Evolutionary conservation across 1,140 invertebrate species (phyloP), one percentile per base, ranked within the genome.

Genomic region (Trichonephila inaurata): DNA sequence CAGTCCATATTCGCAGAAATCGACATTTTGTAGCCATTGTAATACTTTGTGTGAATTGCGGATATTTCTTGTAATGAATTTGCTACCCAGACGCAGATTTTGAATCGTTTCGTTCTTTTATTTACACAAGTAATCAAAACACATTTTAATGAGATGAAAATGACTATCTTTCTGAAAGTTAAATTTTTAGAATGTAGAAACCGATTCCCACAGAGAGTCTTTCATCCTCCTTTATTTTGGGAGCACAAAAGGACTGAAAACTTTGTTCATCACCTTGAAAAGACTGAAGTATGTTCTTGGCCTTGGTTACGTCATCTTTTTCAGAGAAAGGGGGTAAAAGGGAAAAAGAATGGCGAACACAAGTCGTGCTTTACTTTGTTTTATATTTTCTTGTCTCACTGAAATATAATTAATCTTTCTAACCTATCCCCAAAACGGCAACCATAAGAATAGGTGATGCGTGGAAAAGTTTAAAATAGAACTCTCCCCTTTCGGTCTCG

Each of bases 381-480:
- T 83, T 83, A 83, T 60, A 40, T 40, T 44, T 60, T 24, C 10
- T 28, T 77, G 72, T 21, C 33, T 40, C 51, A 24, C 24, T 19
- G 51, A 21, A 58, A n/a, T 58, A 18, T 58, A 51, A 83, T 83
- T 60, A 83, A 60, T 83, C 82, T n/a, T 83, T 60, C 82, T 60
- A 83, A 24, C 8, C 14, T 60, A n/a, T 58, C 82, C 51, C 10
- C 40, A 28, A 51, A 60, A 83, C 44, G 44, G 82, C 82, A 60
- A n/a, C 82, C 51, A 28, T 60, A 33, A 64, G 51, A 87, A 62
- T 87, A 87, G 85, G 85, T 40, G 61, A 64, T 33, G 85, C 60
- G 51, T 62, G n/a, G 28, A 64, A 28, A 77, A 77, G 60, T 87
- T 64, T 87, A 51, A 87, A 87, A 87, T 87, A 87, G 85, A 87